phyloP scores from a whole-genome alignment of 2,797 vertebrate genomes.

The Sebastes matsubarae region DNA sequence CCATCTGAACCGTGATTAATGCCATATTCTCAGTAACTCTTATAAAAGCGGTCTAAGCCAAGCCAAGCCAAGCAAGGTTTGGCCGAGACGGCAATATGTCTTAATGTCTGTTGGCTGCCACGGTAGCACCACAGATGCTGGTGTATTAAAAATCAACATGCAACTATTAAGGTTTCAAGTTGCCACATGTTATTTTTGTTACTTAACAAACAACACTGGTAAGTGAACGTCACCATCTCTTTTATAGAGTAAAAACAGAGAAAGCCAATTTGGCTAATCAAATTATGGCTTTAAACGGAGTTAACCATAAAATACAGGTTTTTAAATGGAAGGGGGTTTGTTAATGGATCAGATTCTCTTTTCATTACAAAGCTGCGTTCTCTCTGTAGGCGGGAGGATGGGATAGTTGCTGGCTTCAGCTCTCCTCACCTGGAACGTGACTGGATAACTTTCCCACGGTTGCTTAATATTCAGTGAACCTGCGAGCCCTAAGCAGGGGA shows the following conservation, averaged over 20 bases:
- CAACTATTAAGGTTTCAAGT: background rate
- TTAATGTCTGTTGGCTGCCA: background rate
- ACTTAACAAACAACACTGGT: background rate
- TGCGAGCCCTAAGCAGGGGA: conserved; percentile 46
- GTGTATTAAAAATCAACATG: background rate
- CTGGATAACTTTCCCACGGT: conserved; percentile 75
- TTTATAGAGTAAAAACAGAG: background rate
- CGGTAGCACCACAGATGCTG: background rate
- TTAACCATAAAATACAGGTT: background rate
- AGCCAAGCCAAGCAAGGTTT: background rate
- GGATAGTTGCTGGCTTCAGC: conserved; percentile 68
- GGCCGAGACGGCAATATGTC: background rate
- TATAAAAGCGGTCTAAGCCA: background rate
- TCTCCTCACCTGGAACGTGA: conserved; percentile 65
- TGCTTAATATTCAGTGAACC: conserved; percentile 71
- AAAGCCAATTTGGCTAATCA: background rate
- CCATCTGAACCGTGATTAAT: background rate
- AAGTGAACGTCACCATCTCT: background rate
- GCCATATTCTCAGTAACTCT: background rate
- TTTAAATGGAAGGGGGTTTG: background rate
- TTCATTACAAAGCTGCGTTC: conserved; percentile 19
- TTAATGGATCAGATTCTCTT: conserved; percentile 26
- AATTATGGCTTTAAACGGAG: background rate
- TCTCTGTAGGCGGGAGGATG: conserved; percentile 4
- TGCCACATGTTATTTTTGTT: background rate